phyloP scores from a whole-genome alignment of 1,140 invertebrate species.

The Heliconius eleuchia region DNA sequence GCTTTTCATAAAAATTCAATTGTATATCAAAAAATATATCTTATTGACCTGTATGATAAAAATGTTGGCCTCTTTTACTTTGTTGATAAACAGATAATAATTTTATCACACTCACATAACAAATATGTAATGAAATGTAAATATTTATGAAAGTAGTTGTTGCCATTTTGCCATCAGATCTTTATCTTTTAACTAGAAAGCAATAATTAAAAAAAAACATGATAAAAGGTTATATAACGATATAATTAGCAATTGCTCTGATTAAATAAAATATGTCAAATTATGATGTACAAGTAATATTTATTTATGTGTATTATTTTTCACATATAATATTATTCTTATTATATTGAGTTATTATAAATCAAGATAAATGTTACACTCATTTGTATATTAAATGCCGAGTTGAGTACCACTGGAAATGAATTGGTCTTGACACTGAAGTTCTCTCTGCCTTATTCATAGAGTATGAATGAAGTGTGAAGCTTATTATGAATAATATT shows the following conservation, averaged over 20 bases:
- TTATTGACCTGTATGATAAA: not conserved
- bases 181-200: not conserved
- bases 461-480: too few relatives aligned
- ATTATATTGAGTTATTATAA: not conserved
- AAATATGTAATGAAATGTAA: slow-evolving; percentile 5
- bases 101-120: not conserved
- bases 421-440: too few relatives aligned
- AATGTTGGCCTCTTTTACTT: slow-evolving; percentile 34
- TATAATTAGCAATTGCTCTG: not conserved
- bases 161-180: not conserved
- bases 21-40: not conserved
- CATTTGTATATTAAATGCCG: too few relatives aligned
- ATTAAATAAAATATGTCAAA: not conserved
- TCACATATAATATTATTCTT: not conserved
- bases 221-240: not conserved
- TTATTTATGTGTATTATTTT: not conserved
- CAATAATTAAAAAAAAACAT: not conserved
- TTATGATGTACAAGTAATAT: not conserved
- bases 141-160: not conserved
- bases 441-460: too few relatives aligned
- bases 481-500: too few relatives aligned
- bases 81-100: slow-evolving; percentile 32
- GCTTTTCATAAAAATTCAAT: not conserved
- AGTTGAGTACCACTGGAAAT: too few relatives aligned
- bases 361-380: too few relatives aligned